These are phyloP conservation scores for Tor tambroides DNA, from an alignment of 2,113 vertebrate genomes.

Conservation along the genomic window DNA sequence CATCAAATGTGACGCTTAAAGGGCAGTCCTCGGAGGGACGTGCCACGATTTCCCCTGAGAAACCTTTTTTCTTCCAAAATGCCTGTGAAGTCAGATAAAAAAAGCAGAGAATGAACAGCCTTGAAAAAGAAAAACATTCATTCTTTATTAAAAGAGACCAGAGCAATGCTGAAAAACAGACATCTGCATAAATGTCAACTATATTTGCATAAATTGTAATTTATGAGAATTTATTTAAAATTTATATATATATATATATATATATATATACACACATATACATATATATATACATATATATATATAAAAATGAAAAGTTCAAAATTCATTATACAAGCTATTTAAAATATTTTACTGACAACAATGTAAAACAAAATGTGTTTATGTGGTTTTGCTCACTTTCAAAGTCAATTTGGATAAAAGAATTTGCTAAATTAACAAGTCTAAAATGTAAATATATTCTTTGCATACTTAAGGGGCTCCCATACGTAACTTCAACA, in stretches of 20 bases:
- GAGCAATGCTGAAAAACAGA: not conserved
- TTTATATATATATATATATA: no score
- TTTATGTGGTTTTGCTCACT: not conserved
- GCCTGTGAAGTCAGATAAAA: conserved; percentile 61
- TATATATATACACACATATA: no score
- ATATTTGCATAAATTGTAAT: not conserved
- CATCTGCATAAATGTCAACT: not conserved
- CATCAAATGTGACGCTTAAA: conserved; percentile 74
- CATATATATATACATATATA: no score
- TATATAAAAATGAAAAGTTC: no score
- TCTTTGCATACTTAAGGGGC: not conserved
- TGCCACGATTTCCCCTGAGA: conserved; percentile 73
- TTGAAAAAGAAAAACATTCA: not conserved
- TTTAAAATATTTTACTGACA: not conserved
- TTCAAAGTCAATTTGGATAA: not conserved
- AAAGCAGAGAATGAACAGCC: not conserved
- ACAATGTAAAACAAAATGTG: not conserved
- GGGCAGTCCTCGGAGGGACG: conserved; percentile 66
- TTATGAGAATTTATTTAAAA: not conserved
- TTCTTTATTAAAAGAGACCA: not conserved
- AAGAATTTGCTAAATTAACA: not conserved
- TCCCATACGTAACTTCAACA: conserved; percentile 33
- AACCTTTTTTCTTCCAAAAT: conserved; percentile 76
- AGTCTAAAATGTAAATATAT: not conserved
- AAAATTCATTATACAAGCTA: not conserved